These are phyloP conservation scores for Rhodeus uyekii DNA, from an alignment of 2,797 vertebrate genomes.

Conservation along the genomic window DNA sequence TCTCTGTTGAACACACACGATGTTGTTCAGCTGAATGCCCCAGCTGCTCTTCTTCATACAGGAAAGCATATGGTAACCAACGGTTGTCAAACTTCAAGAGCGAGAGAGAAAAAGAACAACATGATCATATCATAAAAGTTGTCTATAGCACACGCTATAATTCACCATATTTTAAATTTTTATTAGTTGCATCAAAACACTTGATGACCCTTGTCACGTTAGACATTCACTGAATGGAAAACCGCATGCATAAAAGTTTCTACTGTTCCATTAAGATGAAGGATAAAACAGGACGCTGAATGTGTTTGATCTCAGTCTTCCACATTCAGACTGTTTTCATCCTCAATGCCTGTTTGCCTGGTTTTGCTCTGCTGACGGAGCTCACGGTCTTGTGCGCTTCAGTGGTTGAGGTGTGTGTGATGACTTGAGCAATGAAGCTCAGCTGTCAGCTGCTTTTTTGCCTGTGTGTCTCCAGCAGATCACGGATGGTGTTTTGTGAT, in stretches of 20 bases:
- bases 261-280: neutral
- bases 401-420: neutral
- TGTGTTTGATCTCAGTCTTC: neutral
- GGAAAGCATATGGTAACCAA: neutral
- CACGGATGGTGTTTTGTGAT: neutral
- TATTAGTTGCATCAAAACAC: neutral
- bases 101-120: neutral
- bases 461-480: neutral
- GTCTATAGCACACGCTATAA: neutral
- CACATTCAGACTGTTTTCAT: neutral
- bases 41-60: neutral
- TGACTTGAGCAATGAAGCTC: slow-evolving; percentile 2
- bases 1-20: neutral
- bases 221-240: neutral
- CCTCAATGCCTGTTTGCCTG: neutral
- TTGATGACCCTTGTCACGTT: neutral
- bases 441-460: neutral
- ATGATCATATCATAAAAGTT: neutral
- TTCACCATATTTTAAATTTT: neutral
- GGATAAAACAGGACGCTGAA: neutral
- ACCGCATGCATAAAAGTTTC: neutral
- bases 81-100: neutral
- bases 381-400: neutral
- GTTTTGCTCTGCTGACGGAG: neutral
- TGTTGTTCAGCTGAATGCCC: neutral